These are phyloP conservation scores for Pteruthius melanotis DNA, from an alignment of 2,113 vertebrate species.

Conservation along the genomic window DNA sequence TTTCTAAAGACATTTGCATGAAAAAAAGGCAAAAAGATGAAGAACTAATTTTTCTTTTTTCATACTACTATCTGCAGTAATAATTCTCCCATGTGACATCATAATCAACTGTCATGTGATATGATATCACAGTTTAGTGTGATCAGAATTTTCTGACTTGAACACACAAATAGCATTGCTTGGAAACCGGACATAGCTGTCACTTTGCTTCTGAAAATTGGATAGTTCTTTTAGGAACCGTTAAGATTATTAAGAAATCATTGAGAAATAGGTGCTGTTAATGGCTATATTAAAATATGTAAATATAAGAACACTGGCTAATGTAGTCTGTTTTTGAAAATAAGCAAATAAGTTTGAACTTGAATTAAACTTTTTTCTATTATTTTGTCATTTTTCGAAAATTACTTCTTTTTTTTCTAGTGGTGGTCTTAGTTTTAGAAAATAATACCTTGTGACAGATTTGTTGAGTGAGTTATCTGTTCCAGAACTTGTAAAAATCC, in stretches of 20 bases:
- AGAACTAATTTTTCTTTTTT: neutral
- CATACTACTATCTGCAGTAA: neutral
- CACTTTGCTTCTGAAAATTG: neutral
- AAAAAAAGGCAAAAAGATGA: neutral
- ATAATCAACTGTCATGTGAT: neutral
- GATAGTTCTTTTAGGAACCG: neutral
- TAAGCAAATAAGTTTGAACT: neutral
- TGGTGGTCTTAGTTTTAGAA: neutral
- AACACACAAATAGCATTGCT: neutral
- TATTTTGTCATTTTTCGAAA: neutral
- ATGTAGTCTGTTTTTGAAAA: neutral
- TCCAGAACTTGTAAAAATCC: neutral
- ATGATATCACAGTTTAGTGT: neutral
- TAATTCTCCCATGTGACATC: neutral
- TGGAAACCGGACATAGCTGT: neutral
- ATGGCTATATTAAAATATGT: neutral
- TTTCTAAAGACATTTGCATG: slow-evolving; percentile 14
- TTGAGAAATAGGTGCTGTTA: neutral
- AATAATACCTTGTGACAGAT: neutral
- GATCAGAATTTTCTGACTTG: neutral
- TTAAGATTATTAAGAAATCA: neutral
- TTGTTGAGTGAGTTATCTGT: neutral
- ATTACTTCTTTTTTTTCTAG: neutral
- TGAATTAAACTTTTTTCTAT: neutral
- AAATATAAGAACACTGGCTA: neutral